Evolutionary conservation across 2,797 vertebrate genomes (phyloP).

Genomic region (Neomorphus geoffroyi): DNA sequence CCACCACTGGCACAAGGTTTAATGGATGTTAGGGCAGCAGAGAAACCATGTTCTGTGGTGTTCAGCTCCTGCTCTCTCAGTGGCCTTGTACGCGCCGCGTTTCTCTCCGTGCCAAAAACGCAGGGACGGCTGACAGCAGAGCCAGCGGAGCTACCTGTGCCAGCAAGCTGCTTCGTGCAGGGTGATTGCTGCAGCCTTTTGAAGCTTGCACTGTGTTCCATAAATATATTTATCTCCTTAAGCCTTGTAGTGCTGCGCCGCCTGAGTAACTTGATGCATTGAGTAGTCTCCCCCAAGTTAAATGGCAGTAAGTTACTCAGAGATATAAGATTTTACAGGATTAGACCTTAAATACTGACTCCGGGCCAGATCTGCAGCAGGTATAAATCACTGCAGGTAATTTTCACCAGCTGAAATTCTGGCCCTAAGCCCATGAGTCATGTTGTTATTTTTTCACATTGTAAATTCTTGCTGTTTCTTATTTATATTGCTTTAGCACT

Average conservation of each 20-base stretch:
- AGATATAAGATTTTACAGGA: slow-evolving; percentile 1
- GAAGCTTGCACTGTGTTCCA: neutral
- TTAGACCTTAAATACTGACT: slow-evolving; percentile 19
- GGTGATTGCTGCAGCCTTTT: neutral
- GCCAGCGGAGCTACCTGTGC: neutral
- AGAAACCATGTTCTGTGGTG: slow-evolving; percentile 27
- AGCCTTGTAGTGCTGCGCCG: neutral
- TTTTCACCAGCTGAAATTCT: slow-evolving; percentile 63
- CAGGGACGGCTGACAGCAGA: neutral
- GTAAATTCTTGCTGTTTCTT: slow-evolving; percentile 65
- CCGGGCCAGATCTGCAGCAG: slow-evolving; percentile 33
- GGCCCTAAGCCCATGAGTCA: slow-evolving; percentile 27
- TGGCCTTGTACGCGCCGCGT: neutral
- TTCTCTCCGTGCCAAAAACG: neutral
- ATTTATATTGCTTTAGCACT: slow-evolving; percentile 50
- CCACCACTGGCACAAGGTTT: slow-evolving; percentile 34
- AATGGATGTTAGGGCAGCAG: slow-evolving; percentile 37
- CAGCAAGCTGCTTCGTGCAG: neutral
- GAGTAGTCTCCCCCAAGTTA: neutral
- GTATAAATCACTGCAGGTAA: slow-evolving; percentile 68
- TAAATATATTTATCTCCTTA: neutral
- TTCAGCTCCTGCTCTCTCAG: neutral
- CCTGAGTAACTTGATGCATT: neutral
- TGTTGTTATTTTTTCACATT: slow-evolving; percentile 67
- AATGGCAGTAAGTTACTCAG: slow-evolving; percentile 17